Evolutionary conservation across 2,797 vertebrate genomes (phyloP).

Genomic region (Mergus octosetaceus): DNA sequence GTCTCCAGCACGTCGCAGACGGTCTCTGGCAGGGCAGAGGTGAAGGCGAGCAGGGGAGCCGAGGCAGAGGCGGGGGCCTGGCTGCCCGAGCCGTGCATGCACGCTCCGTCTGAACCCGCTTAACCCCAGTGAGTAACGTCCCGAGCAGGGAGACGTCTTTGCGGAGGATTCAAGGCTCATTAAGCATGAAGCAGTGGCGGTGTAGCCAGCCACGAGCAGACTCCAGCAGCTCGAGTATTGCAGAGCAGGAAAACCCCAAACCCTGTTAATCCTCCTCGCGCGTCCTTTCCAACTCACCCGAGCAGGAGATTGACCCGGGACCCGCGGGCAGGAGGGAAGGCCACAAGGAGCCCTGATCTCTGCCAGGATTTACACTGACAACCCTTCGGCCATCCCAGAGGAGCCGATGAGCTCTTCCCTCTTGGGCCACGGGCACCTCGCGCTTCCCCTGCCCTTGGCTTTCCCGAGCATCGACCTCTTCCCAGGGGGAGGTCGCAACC

Average conservation of each 20-base stretch:
- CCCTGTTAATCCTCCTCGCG: background rate
- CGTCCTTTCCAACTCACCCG: fast-evolving
- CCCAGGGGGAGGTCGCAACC: background rate
- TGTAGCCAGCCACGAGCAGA: background rate
- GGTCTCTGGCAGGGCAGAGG: background rate
- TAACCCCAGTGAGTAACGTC: background rate
- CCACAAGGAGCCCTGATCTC: fast-evolving
- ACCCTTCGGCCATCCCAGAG: fast-evolving
- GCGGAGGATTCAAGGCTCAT: background rate
- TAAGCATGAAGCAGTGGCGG: fast-evolving
- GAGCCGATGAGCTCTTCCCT: fast-evolving
- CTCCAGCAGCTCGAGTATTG: background rate
- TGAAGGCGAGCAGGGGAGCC: fast-evolving
- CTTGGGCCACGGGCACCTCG: fast-evolving
- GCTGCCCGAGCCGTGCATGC: fast-evolving
- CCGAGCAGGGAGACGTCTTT: background rate
- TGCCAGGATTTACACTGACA: fast-evolving
- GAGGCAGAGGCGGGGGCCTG: background rate
- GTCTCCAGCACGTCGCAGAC: fast-evolving
- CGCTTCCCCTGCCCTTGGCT: fast-evolving
- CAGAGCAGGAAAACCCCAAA: background rate
- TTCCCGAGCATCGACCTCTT: fast-evolving
- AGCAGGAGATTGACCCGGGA: background rate
- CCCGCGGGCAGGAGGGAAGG: background rate
- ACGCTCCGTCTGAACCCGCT: background rate